phyloP scores from a whole-genome alignment of 64 coral and sea anemone species.

The Exaiptasia diaphana region DNA sequence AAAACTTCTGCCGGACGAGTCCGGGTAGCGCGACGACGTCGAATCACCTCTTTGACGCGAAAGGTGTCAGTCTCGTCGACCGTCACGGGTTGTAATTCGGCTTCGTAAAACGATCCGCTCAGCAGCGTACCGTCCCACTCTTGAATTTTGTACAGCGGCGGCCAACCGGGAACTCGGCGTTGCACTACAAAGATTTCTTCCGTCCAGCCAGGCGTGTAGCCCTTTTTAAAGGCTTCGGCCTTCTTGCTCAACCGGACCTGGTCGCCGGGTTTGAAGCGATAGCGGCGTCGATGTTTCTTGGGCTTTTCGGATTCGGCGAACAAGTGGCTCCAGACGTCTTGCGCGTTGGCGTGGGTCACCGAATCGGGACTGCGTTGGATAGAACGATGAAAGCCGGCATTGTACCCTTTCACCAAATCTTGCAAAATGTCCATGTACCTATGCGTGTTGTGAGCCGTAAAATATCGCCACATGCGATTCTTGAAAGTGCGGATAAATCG shows the following conservation, averaged over 20 bases:
- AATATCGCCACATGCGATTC: constrained; percentile 1
- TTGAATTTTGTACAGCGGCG: not conserved
- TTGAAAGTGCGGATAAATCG: constrained; percentile 36
- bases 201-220: constrained; percentile 33
- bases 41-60: constrained; percentile 6
- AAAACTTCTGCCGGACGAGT: not conserved
- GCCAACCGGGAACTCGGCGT: not conserved
- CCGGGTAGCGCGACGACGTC: not conserved
- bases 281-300: not conserved
- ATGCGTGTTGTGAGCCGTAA: not conserved
- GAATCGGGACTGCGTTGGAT: not conserved
- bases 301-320: not conserved
- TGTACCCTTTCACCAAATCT: constrained; percentile 8
- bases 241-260: constrained; percentile 15
- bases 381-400: not conserved
- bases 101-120: constrained; percentile 49
- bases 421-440: not conserved
- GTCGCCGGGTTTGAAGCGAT: not conserved
- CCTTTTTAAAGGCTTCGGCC: constrained; percentile 12
- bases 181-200: constrained; percentile 39
- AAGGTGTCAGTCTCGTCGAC: not conserved
- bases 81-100: constrained; percentile 40
- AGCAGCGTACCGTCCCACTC: constrained; percentile 42
- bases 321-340: constrained; percentile 9
- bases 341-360: not conserved